Evolutionary conservation across 2,113 vertebrate species (phyloP), one percentile per base, ranked within the genome.

Genomic region (Nyctibius bracteatus): DNA sequence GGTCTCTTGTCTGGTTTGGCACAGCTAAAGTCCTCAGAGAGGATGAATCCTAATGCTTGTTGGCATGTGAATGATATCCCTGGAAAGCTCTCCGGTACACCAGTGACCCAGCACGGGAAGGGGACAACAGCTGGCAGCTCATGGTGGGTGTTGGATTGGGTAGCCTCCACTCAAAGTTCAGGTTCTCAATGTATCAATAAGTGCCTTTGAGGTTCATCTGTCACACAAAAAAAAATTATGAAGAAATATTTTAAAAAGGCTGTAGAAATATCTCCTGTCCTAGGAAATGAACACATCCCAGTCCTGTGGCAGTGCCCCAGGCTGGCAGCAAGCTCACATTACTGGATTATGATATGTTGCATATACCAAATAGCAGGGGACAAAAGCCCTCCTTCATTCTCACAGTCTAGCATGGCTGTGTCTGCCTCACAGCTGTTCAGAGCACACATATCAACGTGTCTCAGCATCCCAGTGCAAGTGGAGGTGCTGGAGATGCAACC

Each of bases 351-450:
- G 77, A 85, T 79, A 86, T 46, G 57, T 71, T 86, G 55, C 35
- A 61, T 92, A 52, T 21, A 90, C n/a, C 71, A 84, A 83, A 81
- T 68, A 91, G 65, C 61, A 79, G 77, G 73, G 61, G 51, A 89
- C 66, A 75, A 75, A 7, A 31, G 12, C 66, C 61, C 80, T 74
- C 82, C 73, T 87, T 85, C 72, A 85, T 92, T 92, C 89, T 84
- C 81, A 62, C 77, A 82, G 78, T 33, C 71, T 67, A 35, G 52
- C 0, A 0, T 1, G 35, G 78, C 70, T 39, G 6, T 77, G 91
- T 87, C 86, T 96, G 88, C 86, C 86, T 82, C 2, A 30, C 92
- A 96, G 94, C 91, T 94, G 84, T 87, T 94, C 88, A 70, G 86
- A 62, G 54, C 80, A 79, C 62, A 47, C 79, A 35, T 16, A 94